Conservation (phyloP, 2,888 invertebrate species). For the Drosophila longiperda region DNA sequence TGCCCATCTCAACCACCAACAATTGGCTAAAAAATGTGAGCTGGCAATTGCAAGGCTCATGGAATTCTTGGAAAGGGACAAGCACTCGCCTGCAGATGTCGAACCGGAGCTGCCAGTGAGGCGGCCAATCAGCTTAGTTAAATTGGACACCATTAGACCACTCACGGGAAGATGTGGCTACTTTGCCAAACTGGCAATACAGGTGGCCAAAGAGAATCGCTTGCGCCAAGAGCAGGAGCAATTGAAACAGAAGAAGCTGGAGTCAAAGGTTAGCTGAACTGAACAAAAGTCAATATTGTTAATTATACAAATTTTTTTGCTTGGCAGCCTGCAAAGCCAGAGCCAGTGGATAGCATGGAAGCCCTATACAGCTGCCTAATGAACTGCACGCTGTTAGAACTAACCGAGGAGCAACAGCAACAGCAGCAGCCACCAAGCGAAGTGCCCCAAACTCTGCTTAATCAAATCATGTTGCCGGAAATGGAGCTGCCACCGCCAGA, state of each 20-base stretch:
- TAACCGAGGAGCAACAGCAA: neutral
- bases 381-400: constrained; percentile 32
- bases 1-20: neutral
- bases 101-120: neutral
- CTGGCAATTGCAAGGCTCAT: constrained; percentile 13
- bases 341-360: constrained; percentile 10
- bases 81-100: no score
- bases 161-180: constrained; percentile 1
- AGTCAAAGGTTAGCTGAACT: neutral
- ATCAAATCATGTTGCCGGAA: neutral
- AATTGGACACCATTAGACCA: neutral
- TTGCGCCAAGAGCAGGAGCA: neutral
- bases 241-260: neutral
- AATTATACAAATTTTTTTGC: neutral
- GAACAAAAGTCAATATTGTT: neutral
- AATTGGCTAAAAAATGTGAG: constrained; percentile 44
- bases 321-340: neutral
- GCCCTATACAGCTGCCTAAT: constrained; percentile 36
- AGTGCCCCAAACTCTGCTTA: neutral
- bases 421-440: neutral
- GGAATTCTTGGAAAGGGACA: constrained; percentile 28
- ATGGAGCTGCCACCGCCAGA: neutral
- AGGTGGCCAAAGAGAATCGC: constrained; percentile 30
- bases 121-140: neutral
- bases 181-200: constrained; percentile 30